Conservation (phyloP, 2,797 vertebrate species). For the Hippocampus kuda region DNA sequence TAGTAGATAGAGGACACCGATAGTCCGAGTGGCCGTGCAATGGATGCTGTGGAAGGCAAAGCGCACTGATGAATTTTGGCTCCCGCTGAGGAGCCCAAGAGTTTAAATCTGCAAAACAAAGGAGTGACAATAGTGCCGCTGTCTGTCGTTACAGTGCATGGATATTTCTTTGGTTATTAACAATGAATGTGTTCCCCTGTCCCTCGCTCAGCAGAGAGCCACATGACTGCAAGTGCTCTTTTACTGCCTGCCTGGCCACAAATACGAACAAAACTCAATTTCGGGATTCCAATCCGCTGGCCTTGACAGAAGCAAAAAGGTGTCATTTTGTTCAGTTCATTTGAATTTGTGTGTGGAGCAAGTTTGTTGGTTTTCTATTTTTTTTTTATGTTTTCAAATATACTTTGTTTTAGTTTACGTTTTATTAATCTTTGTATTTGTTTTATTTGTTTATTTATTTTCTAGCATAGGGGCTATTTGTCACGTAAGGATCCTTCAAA, state of each 20-base stretch:
- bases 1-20: constrained; percentile 50
- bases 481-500: no score
- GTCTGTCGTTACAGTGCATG: constrained; percentile 7
- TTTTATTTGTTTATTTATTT: no score
- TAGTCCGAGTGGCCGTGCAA: constrained; percentile 30
- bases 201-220: constrained; percentile 37
- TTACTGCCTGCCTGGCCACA: constrained; percentile 27
- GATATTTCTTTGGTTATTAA: constrained; percentile 35
- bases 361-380: no score
- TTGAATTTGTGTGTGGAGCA: no score
- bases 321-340: neutral
- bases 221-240: constrained; percentile 31
- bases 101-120: constrained; percentile 7
- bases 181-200: constrained; percentile 46
- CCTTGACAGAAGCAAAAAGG: neutral
- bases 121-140: constrained; percentile 6
- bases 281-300: no score
- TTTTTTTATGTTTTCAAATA: no score
- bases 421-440: no score
- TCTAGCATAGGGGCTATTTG: no score
- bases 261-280: constrained; percentile 16
- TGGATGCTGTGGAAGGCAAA: constrained; percentile 25
- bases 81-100: neutral
- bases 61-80: constrained; percentile 20
- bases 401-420: no score